Base-by-base conservation (phyloP, 2,888 invertebrate species). In the Drosophila tanythrix region DNA sequence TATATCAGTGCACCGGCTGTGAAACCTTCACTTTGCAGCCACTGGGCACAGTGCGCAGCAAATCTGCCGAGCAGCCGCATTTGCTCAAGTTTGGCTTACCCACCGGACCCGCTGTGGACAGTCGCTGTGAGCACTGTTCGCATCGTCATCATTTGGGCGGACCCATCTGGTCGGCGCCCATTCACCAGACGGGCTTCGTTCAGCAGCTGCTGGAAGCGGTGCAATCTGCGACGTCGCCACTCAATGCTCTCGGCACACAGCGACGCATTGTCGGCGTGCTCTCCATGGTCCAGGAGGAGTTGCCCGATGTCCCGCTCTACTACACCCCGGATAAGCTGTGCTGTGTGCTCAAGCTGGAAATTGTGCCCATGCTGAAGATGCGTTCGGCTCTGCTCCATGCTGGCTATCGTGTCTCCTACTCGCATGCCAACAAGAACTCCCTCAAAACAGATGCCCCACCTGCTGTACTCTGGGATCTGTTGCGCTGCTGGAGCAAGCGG, bases 391-490 rank as follows among this genome's bases (percentile, higher is more conserved):
- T 99, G 59, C 92, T 98, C 67, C 97, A 98, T 93, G 97, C 97
- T 0, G 99, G 99, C 0, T 98, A 97, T 93, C 94, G 95, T 83
- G 99, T 99, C 3, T 99, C 99, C 0, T 96, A 96, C 87, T 98
- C 99, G 0, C 99, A 99, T 94, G 97, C 97, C 65, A 95, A 95
- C 76, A 97, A 96, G 91, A 95, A 95, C 79, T 98, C 98, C 0
- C 94, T 99, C 29, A 99, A 99, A 94, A 99, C 99, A 0, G 94
- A 97, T 91, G 99, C 99, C 4, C 98, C 99, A 0, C 93, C 96
- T 46, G 93, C 94, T 2, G 94, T 98, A 13, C 91, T 99, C 25
- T 99, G 99, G 99, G 99, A 99, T 93, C 95, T 99, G 64, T 94
- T 99, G 83, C 94, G 98, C 71, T 95, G 95, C 53, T 98, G 98